These are phyloP conservation scores for Phasia obesa DNA, from an alignment of 2,888 invertebrate genomes.

Conservation along the genomic window DNA sequence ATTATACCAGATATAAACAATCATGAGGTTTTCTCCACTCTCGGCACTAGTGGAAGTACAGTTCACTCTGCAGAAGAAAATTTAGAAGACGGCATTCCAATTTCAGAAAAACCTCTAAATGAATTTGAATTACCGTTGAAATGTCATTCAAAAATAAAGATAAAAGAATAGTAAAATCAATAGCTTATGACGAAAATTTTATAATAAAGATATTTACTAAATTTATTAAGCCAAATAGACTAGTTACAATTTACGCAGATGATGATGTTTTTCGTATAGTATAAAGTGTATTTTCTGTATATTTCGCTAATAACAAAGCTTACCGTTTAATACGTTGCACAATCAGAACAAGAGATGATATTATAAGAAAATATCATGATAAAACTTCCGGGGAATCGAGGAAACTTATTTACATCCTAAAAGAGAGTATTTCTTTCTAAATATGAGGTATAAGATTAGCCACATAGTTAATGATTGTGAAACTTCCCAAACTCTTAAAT, in stretches of 20 bases:
- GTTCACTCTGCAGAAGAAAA: too few species aligned
- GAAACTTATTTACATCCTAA: constrained; percentile 18
- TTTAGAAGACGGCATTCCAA: neutral
- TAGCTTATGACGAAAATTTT: constrained; percentile 11
- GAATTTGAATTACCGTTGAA: neutral
- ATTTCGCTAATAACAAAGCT: too few species aligned
- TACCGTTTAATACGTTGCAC: constrained; percentile 11
- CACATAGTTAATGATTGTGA: constrained; percentile 37
- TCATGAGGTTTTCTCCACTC: too few species aligned
- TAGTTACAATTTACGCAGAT: constrained; percentile 6
- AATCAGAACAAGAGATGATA: neutral
- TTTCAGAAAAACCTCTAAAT: neutral
- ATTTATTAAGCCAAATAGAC: constrained; percentile 32
- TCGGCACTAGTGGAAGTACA: too few species aligned
- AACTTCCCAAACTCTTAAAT: constrained; percentile 57
- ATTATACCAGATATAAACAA: constrained; percentile 7
- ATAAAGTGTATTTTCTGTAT: too few species aligned
- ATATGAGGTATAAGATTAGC: constrained; percentile 12
- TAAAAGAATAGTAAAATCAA: neutral
- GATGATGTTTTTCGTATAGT: too few species aligned
- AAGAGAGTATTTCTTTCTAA: constrained; percentile 4
- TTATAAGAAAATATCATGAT: constrained; percentile 28
- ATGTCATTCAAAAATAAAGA: constrained; percentile 5
- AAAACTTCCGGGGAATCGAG: constrained; percentile 34
- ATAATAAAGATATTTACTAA: constrained; percentile 33